Evolutionary conservation across 2,113 vertebrate species (phyloP).

Genomic region (Bombycilla garrulus): DNA sequence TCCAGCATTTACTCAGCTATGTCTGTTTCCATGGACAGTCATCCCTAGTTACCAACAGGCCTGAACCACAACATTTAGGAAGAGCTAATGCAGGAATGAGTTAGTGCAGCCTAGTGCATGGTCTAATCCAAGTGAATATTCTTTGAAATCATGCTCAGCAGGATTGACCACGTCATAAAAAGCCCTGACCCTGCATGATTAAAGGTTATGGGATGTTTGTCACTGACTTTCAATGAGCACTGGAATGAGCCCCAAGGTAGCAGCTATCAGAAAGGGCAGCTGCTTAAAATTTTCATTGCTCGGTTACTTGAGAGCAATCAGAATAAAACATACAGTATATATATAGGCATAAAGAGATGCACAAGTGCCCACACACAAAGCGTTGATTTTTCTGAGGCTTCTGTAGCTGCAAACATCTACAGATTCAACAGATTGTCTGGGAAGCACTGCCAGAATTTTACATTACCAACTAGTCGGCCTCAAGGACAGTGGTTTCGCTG

Average conservation of each 20-base stretch:
- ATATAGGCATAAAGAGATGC: neutral
- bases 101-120: neutral
- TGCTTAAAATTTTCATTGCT: neutral
- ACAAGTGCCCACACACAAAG: neutral
- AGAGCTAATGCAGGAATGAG: neutral
- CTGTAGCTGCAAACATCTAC: neutral
- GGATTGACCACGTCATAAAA: neutral
- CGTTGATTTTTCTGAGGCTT: neutral
- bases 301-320: neutral
- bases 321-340: neutral
- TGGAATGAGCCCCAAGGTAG: neutral
- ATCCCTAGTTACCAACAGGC: rapidly evolving
- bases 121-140: neutral
- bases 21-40: neutral
- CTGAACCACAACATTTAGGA: neutral
- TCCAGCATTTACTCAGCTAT: neutral
- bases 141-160: neutral
- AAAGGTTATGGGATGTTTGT: neutral
- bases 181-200: neutral
- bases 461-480: neutral
- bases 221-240: neutral
- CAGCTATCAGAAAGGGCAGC: neutral
- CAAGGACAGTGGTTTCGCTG: neutral
- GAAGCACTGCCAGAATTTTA: neutral
- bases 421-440: neutral